These are phyloP conservation scores for Sympetrum striolatum DNA, from an alignment of 2,888 invertebrate species.

Conservation along the genomic window DNA sequence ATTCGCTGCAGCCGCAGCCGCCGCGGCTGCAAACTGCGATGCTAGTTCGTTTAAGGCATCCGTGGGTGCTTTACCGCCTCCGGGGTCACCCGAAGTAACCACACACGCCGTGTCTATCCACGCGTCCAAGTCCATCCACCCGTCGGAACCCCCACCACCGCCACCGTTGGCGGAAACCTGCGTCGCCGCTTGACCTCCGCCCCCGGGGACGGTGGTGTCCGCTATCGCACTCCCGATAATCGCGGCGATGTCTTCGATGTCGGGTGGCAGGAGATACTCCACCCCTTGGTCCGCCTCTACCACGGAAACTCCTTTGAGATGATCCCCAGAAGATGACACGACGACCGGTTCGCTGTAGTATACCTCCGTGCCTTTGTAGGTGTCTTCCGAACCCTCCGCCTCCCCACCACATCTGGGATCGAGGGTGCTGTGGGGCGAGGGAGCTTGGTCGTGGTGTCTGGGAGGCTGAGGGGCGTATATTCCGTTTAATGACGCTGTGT, in stretches of 20 bases:
- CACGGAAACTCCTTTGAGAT: constrained; percentile 45
- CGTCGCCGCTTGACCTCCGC: constrained; percentile 65
- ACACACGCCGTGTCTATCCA: constrained; percentile 84
- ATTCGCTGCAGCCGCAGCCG: constrained; percentile 58
- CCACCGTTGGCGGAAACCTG: constrained; percentile 66
- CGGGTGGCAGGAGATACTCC: constrained; percentile 67
- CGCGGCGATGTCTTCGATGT: constrained; percentile 84
- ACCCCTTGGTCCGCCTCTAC: constrained; percentile 31
- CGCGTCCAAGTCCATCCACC: constrained; percentile 88
- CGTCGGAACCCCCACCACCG: constrained; percentile 73
- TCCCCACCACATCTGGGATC: constrained; percentile 9
- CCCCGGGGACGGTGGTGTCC: constrained; percentile 83
- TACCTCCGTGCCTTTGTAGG: constrained; percentile 60
- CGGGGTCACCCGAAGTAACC: constrained; percentile 61
- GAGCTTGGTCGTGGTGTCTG: constrained; percentile 83
- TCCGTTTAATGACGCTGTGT: constrained; percentile 71
- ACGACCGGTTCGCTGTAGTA: constrained; percentile 67
- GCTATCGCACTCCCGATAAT: constrained; percentile 89
- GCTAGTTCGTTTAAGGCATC: constrained; percentile 64
- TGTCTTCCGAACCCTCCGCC: constrained; percentile 42
- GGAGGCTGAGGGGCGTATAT: constrained; percentile 37
- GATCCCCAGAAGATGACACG: constrained; percentile 52
- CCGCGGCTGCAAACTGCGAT: constrained; percentile 52
- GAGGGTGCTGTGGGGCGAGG: constrained; percentile 1
- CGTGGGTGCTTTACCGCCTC: constrained; percentile 61